Percentiles rank a stretch among this genome's conserved stretches.
Evolutionary conservation across 1,140 invertebrate genomes (phyloP).

Genomic region (Drosophila ambigua): DNA sequence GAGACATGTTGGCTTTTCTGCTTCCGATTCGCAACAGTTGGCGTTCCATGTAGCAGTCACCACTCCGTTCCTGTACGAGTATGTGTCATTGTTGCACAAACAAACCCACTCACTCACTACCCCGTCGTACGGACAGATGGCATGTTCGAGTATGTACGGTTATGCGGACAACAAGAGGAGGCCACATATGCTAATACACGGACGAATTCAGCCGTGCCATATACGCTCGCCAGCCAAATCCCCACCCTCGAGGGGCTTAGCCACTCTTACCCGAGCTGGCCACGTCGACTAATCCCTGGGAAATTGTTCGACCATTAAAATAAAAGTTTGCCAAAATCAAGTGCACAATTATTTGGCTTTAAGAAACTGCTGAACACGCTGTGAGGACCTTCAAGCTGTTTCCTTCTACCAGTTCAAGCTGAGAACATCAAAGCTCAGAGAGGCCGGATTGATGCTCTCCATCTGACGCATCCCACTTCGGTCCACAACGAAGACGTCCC

Average conservation of each 20-base stretch:
- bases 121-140: conserved; percentile 17
- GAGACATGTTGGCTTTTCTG: conserved; percentile 80
- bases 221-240: conserved; percentile 18
- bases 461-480: conserved; percentile 92
- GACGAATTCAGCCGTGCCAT: conserved; percentile 54
- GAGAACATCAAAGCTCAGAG: conserved; percentile 24
- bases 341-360: conserved; percentile 32
- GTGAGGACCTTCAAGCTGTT: neutral
- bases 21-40: conserved; percentile 74
- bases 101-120: conserved; percentile 22
- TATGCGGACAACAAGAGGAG: conserved; percentile 27
- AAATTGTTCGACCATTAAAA: conserved; percentile 20
- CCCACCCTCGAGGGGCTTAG: conserved; percentile 3
- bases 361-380: neutral
- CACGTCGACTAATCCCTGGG: conserved; percentile 44
- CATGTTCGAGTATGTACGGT: conserved; percentile 7
- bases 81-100: conserved; percentile 61
- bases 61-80: conserved; percentile 4
- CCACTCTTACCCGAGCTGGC: conserved; percentile 11
- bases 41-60: conserved; percentile 44
- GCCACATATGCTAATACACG: conserved; percentile 80
- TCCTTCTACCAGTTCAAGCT: conserved; percentile 9
- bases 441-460: conserved; percentile 86
- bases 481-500: conserved; percentile 94
- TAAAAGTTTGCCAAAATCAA: conserved; percentile 32